Evolutionary conservation across 2,888 invertebrate genomes (phyloP), one percentile per base, ranked within the genome.

Genomic region (Congeria kusceri): DNA sequence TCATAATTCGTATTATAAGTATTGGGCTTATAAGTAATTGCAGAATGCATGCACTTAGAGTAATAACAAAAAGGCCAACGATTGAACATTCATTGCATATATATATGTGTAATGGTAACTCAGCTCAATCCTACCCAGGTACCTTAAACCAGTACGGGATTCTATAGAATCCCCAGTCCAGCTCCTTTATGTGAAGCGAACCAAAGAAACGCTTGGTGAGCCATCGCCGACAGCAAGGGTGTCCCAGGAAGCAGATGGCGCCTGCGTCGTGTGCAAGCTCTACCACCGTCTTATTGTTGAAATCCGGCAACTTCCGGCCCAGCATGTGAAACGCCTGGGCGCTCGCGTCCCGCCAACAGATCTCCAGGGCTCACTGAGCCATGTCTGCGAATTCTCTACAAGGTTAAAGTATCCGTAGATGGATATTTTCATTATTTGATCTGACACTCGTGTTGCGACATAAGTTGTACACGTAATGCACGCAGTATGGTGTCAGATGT

Each of bases 141-240:
- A 93, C 92, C 88, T 93, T 93, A 29, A 93, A 82, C 88, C 91
- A 91, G 29, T 89, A 89, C 0, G 93, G 93, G 3, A 93, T 77
- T n/a, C 90, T 86, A 28, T 90, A 86, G 7, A 91, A 62, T 1
- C 92, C 92, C 90, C 91, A 92, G 63, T 90, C 88, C 18, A 93
- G 82, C 49, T 93, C 93, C 46, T 92, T 87, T 2, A 93, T 88
- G 27, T 92, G 89, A 47, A 94, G 89, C 23, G 90, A 85, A 3
- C 94, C 94, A 71, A 89, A 92, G 74, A 94, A 92, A 62, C 93
- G 91, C 49, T 93, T 92, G 4, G 93, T 93, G n/a, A 94, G 90
- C 94, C 94, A 94, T 77, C 93, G 92, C 88, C 94, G 94, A 86
- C 94, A 94, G 75, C 94, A 94, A 5, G 94, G 94, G 84, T 94